Conservation (phyloP, 2,797 vertebrate species). For the Cuniculus paca region DNA sequence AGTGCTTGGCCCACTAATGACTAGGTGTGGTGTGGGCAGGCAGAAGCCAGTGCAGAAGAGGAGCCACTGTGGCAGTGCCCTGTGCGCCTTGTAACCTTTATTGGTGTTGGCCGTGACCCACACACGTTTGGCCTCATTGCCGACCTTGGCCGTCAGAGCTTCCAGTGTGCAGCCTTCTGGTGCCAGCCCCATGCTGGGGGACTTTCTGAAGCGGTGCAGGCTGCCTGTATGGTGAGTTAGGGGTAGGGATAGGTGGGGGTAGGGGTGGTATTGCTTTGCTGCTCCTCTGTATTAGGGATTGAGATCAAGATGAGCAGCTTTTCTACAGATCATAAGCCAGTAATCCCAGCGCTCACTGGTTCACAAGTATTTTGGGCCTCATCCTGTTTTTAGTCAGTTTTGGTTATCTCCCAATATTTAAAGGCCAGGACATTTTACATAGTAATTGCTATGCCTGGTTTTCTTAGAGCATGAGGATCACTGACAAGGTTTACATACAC, state of each 20-base stretch:
- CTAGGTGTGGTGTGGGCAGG: slow-evolving; percentile 74
- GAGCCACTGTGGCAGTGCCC: slow-evolving; percentile 94
- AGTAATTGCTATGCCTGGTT: slow-evolving; percentile 42
- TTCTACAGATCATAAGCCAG: slow-evolving; percentile 40
- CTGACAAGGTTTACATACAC: neutral
- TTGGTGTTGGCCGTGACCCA: slow-evolving; percentile 95
- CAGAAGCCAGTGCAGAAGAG: slow-evolving; percentile 79
- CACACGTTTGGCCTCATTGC: slow-evolving; percentile 96
- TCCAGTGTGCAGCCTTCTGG: slow-evolving; percentile 97
- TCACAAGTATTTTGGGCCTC: neutral
- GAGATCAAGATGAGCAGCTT: neutral
- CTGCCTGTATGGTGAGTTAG: slow-evolving; percentile 95
- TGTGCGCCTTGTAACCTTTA: slow-evolving; percentile 96
- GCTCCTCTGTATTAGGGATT: neutral
- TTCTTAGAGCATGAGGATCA: slow-evolving; percentile 29
- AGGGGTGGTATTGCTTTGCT: neutral
- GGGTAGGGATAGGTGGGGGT: neutral
- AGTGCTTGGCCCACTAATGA: slow-evolving; percentile 47
- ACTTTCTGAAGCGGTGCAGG: slow-evolving; percentile 96
- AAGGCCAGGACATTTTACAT: slow-evolving; percentile 31
- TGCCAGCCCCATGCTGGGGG: slow-evolving; percentile 95
- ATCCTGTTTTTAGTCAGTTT: slow-evolving; percentile 44
- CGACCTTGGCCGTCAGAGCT: slow-evolving; percentile 93
- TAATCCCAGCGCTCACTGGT: neutral
- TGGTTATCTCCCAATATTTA: slow-evolving; percentile 51